Percentiles rank a stretch among this genome's conserved stretches.
Evolutionary conservation across 2,113 vertebrate species (phyloP).

Genomic region (Rostratula benghalensis): DNA sequence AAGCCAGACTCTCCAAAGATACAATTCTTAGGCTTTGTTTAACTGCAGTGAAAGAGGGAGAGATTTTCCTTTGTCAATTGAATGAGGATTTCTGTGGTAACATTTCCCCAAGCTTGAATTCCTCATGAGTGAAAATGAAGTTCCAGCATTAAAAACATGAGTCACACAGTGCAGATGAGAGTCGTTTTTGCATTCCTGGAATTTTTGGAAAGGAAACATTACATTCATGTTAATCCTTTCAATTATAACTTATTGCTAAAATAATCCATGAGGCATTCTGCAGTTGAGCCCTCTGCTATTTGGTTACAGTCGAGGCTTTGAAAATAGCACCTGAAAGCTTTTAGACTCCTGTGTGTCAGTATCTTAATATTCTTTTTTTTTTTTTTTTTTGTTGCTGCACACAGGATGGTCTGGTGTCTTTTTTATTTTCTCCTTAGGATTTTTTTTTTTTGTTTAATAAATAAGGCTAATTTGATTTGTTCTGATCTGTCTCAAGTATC

Average conservation of each 20-base stretch:
- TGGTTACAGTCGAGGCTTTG: constrained; percentile 19
- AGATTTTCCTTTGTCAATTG: constrained; percentile 6
- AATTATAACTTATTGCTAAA: constrained; percentile 72
- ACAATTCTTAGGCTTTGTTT: background rate
- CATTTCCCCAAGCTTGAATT: constrained; percentile 61
- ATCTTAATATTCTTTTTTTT: background rate
- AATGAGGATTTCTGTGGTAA: constrained; percentile 65
- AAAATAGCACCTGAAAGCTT: constrained; percentile 31
- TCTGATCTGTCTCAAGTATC: constrained; percentile 49
- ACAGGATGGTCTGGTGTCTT: background rate
- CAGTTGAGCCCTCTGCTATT: constrained; percentile 16
- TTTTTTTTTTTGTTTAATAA: constrained; percentile 25
- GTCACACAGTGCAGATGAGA: constrained; percentile 71
- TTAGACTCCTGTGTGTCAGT: background rate
- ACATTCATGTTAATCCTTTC: constrained; percentile 71
- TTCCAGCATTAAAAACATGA: constrained; percentile 74
- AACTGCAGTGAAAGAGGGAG: background rate
- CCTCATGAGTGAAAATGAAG: constrained; percentile 74
- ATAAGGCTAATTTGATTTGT: constrained; percentile 61
- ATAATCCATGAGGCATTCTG: constrained; percentile 38
- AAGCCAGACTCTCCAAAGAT: background rate
- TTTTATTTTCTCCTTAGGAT: background rate
- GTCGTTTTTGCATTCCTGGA: constrained; percentile 70
- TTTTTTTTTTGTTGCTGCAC: background rate
- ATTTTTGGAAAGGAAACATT: constrained; percentile 76